These are phyloP conservation scores for Barbus barbus DNA, from an alignment of 2,113 vertebrate species.

Conservation along the genomic window DNA sequence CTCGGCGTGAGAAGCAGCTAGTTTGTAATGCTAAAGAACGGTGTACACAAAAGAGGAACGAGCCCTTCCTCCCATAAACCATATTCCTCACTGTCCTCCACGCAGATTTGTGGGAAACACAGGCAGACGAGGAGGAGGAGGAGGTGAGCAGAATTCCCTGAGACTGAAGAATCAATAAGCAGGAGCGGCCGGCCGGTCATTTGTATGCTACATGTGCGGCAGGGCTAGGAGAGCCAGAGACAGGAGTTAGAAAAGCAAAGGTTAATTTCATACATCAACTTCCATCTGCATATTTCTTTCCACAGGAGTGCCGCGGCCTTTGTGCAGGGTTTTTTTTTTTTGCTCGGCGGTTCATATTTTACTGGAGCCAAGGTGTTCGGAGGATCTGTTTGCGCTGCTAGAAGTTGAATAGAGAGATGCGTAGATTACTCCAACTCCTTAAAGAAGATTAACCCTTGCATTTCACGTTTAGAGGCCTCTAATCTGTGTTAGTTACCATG, in stretches of 20 bases:
- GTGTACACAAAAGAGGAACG: conserved; percentile 36
- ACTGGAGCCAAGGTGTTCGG: too few relatives aligned
- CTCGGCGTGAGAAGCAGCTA: conserved; percentile 33
- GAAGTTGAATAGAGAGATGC: not conserved
- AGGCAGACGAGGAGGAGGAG: conserved; percentile 49
- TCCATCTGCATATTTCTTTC: conserved; percentile 67
- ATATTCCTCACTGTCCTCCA: conserved; percentile 30
- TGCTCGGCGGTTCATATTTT: conserved; percentile 23
- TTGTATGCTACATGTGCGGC: conserved; percentile 64
- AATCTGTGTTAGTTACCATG: not conserved
- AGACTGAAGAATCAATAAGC: conserved; percentile 66
- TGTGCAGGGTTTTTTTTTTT: conserved; percentile 16
- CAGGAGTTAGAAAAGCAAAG: conserved; percentile 74
- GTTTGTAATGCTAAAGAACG: conserved; percentile 41
- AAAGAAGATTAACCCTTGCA: not conserved
- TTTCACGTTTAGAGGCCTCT: not conserved
- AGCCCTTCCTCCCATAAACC: conserved; percentile 38
- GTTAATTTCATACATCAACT: conserved; percentile 79
- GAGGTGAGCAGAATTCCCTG: conserved; percentile 39
- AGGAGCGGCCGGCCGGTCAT: conserved; percentile 55
- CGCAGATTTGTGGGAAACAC: conserved; percentile 42
- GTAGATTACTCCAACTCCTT: not conserved
- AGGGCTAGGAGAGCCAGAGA: conserved; percentile 51
- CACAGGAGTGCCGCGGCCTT: conserved; percentile 54
- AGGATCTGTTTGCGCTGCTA: not conserved